Base-by-base conservation (phyloP, 2,797 vertebrate genomes). In the Rhynchotus rufescens region DNA sequence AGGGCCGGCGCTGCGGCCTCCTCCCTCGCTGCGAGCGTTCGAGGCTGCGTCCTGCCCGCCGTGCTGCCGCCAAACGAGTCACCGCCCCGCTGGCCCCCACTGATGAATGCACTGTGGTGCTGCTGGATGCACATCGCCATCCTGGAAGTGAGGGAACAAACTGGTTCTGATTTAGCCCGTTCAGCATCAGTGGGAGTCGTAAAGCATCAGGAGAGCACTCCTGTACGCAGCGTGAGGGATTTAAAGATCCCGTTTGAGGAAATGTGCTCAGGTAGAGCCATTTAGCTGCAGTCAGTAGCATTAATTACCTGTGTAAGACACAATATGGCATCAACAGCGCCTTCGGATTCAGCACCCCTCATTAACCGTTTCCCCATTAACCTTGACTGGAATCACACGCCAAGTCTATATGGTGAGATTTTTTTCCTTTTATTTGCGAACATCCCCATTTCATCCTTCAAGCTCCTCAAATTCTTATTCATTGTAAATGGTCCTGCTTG, bases 321-420 rank as follows among this genome's bases (percentile, higher is more conserved):
- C 95, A 97, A 95, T 96, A 97, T 92, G 95, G 97, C 93, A 97
- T 97, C 96, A 93, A 86, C 22, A 91, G 93, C 95, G 95, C 73
- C 96, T 96, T 97, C 96, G 96, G 97, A 97, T 97, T 97, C 97
- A 96, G 96, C 96, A 96, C 92, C 96, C 96, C 96, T 98, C 97
- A 98, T 98, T 98, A 98, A 96, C 96, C 17, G 61, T 96, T 97
- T 97, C 96, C 89, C 97, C 97, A 97, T 98, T 98, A 98, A 98
- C 97, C 97, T 98, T 98, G 97, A 95, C 93, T 96, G 83, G 94
- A 97, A 96, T 97, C 94, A 83, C 92, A 94, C 97, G 97, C 96
- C 77, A 84, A 94, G 80, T 71, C 95, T 92, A 96, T 94, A 94
- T 16, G 67, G 93, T 65, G 95, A 97, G 95, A 97, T 96, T 93